A percentile compares a stretch with the other conserved stretches of the same genome.
Evolutionary conservation across 2,113 vertebrate species (phyloP).

Genomic region (Anolis carolinensis): DNA sequence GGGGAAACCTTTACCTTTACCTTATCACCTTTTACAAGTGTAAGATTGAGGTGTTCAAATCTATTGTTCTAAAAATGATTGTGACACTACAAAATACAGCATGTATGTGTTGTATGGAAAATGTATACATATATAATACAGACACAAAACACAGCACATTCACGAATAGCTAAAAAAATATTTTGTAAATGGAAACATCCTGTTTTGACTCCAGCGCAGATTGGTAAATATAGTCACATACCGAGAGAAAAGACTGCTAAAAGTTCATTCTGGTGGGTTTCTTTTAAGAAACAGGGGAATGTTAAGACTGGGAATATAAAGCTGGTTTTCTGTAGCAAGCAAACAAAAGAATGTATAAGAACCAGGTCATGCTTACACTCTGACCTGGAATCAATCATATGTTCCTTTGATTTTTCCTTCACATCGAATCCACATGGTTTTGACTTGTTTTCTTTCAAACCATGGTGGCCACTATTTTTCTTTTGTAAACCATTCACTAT

Average conservation of each 20-base stretch:
- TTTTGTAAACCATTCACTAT: not conserved
- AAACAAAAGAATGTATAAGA: not conserved
- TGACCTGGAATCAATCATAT: not conserved
- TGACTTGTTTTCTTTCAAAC: not conserved
- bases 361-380: not conserved
- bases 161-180: not conserved
- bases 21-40: no score
- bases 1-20: no score
- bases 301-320: not conserved
- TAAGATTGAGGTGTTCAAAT: not conserved
- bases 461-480: not conserved
- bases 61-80: not conserved
- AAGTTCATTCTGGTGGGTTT: not conserved
- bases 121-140: no score
- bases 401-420: not conserved
- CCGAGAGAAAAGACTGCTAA: not conserved
- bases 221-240: conserved; percentile 9
- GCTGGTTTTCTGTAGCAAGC: not conserved
- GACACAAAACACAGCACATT: not conserved
- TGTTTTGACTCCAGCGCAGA: not conserved
- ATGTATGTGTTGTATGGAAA: no score
- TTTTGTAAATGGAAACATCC: not conserved
- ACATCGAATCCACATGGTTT: not conserved
- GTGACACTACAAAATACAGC: not conserved
- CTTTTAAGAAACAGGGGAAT: not conserved